Percentiles rank a stretch among this genome's conserved stretches.
These are phyloP conservation scores for Spermophilus dauricus DNA, from an alignment of 2,113 vertebrate genomes.

Conservation along the genomic window DNA sequence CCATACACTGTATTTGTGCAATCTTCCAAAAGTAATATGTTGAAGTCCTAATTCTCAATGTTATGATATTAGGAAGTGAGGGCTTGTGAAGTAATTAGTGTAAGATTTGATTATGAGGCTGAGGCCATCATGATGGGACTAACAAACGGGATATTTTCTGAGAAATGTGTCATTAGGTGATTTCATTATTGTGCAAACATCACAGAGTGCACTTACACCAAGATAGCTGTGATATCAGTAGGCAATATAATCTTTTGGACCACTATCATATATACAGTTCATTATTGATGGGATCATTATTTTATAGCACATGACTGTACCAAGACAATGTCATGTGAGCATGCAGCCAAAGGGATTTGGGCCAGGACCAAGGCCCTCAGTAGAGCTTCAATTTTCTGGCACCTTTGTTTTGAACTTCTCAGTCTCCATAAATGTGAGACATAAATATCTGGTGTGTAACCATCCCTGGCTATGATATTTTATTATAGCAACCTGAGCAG, in stretches of 20 bases:
- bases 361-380: not conserved
- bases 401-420: not conserved
- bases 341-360: not conserved
- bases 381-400: not conserved
- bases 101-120: not conserved
- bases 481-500: not conserved
- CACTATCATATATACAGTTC: not conserved
- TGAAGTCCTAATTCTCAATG: not conserved
- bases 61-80: not conserved
- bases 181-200: not conserved
- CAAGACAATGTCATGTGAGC: not conserved
- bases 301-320: not conserved
- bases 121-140: too few relatives aligned
- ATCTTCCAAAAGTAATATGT: not conserved
- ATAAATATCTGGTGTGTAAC: not conserved
- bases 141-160: not conserved
- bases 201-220: not conserved
- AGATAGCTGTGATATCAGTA: not conserved
- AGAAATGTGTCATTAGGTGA: not conserved
- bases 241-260: not conserved
- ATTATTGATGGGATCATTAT: not conserved
- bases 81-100: not conserved
- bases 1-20: not conserved
- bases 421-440: not conserved
- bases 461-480: not conserved